phyloP scores from a whole-genome alignment of 2,888 invertebrate species.

The Oegoconia quadripuncta region DNA sequence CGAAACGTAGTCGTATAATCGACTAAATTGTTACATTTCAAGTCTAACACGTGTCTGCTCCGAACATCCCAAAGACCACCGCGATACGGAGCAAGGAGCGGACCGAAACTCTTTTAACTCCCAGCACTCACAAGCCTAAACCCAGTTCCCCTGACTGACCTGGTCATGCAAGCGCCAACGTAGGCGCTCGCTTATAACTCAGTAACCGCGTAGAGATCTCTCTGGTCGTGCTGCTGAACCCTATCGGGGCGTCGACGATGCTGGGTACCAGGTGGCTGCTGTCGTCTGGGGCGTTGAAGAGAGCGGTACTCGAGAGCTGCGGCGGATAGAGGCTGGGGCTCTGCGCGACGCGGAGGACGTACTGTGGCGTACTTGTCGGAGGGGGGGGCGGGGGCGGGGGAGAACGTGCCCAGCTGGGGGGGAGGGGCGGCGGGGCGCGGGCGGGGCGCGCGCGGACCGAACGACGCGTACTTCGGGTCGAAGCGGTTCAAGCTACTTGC shows the following conservation, averaged over 20 bases:
- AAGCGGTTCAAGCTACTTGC: conserved; percentile 76
- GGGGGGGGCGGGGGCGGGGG: conserved; percentile 33
- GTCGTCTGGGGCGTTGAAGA: conserved; percentile 73
- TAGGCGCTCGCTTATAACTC: conserved; percentile 21
- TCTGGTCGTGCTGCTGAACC: conserved; percentile 51
- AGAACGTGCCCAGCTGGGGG: conserved; percentile 44
- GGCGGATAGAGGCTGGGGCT: conserved; percentile 76
- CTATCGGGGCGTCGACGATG: conserved; percentile 33
- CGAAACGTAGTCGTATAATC: too few species aligned
- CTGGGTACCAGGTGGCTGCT: conserved; percentile 31
- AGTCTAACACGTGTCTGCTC: too few species aligned
- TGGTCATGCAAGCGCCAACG: background rate
- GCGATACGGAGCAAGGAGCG: too few species aligned
- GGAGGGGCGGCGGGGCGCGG: conserved; percentile 64
- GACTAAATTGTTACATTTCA: too few species aligned
- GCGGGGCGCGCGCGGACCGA: conserved; percentile 72
- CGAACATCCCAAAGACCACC: too few species aligned
- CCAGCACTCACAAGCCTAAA: too few species aligned
- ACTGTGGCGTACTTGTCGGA: conserved; percentile 59
- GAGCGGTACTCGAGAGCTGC: conserved; percentile 80
- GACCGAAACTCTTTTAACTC: too few species aligned
- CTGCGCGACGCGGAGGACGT: conserved; percentile 53
- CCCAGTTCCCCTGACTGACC: too few species aligned
- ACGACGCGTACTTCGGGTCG: conserved; percentile 80
- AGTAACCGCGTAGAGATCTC: conserved; percentile 80